Base-by-base conservation (phyloP, 2,797 vertebrate genomes). In the Hypotaenidia okinawae region DNA sequence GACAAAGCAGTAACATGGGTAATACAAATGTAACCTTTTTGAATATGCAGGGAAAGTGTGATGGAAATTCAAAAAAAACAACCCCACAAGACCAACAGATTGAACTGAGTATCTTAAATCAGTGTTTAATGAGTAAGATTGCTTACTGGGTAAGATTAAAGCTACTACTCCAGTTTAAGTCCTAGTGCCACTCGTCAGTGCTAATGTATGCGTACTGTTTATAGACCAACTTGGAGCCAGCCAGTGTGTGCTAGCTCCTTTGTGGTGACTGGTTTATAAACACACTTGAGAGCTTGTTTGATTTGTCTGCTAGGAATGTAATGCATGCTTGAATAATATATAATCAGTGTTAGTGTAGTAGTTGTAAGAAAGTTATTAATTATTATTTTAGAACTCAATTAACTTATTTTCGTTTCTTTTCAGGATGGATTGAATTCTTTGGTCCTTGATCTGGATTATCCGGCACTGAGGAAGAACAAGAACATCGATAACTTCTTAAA, bases 401-500 rank as follows among this genome's bases (percentile, higher is more conserved):
- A 96, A 81, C 45, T 92, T 95, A 27, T 72, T 51, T 28, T 77
- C 84, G 55, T 92, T 97, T 84, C 35, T 84, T 68, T 96, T 98
- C 94, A 99, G 99, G 99, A 99, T 98, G 99, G 99, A 86, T 98
- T 99, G 97, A 99, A 99, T 85, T 99, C 99, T 78, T 95, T 99
- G 98, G 99, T 99, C 93, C 98, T 99, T 96, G 99, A 99, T 97
- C 97, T 99, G 98, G 98, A 99, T 98, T 99, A 99, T 97, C 99
- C 99, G 55, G 99, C 99, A 2, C 98, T 99, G 89, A 99, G 99
- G 94, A 99, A 99, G 98, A 99, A 99, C 98, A 99, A 99, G 98
- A 99, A 99, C 97, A 99, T 99, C 8, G 99, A 99, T 96, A 99
- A 99, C 93, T 99, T 99, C 97, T 96, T 99, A 97, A 99, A 99